Percentiles rank a stretch among this genome's conserved stretches.
These are phyloP conservation scores for Okamejei kenojei DNA, from an alignment of 2,797 vertebrate species.

Conservation along the genomic window DNA sequence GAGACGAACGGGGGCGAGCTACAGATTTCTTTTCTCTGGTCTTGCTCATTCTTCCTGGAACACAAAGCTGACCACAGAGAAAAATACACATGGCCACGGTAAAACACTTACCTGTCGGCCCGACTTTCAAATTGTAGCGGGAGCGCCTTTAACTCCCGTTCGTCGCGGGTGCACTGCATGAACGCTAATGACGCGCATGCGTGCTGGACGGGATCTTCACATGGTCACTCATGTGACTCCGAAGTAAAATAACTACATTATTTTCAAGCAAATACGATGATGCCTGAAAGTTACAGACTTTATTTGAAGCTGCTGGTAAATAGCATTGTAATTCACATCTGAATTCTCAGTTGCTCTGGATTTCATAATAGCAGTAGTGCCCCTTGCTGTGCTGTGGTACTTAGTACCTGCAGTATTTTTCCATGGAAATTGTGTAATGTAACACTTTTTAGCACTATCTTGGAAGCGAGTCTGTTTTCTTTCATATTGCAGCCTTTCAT, in stretches of 20 bases:
- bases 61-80: too few species aligned
- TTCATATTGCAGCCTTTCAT: slow-evolving; percentile 59
- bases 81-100: too few species aligned
- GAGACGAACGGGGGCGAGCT: too few species aligned
- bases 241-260: not conserved
- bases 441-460: slow-evolving; percentile 51
- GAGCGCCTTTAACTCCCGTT: too few species aligned
- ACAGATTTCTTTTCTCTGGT: too few species aligned
- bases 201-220: too few species aligned
- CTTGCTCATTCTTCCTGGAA: too few species aligned
- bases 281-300: not conserved
- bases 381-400: slow-evolving; percentile 46
- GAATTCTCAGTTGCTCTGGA: slow-evolving; percentile 44
- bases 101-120: too few species aligned
- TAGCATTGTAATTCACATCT: slow-evolving; percentile 31
- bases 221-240: too few species aligned
- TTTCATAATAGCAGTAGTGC: slow-evolving; percentile 48
- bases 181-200: too few species aligned
- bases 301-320: not conserved
- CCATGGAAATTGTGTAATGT: slow-evolving; percentile 48
- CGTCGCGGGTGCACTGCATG: too few species aligned
- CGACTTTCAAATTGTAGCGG: too few species aligned
- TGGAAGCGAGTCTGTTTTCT: slow-evolving; percentile 59
- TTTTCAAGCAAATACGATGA: not conserved
- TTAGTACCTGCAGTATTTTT: slow-evolving; percentile 45